Percentiles rank a stretch among this genome's conserved stretches.
phyloP scores from a whole-genome alignment of 2,888 invertebrate species.

The Aricia artaxerxes region DNA sequence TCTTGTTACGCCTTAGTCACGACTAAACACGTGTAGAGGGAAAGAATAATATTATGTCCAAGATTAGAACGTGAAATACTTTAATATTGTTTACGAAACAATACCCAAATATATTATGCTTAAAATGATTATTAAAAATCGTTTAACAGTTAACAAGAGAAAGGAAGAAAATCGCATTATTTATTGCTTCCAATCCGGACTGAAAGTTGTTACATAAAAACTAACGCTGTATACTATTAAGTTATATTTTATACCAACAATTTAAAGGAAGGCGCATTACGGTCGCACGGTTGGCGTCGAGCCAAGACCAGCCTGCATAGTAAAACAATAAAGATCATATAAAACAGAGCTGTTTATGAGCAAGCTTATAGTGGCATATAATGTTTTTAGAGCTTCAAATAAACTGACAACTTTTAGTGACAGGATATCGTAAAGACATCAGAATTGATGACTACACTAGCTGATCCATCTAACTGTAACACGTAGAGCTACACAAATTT shows the following conservation, averaged over 20 bases:
- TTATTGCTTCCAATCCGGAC: background rate
- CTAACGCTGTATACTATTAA: background rate
- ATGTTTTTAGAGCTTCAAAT: background rate
- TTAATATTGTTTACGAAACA: no score
- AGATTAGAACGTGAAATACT: no score
- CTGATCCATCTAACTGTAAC: background rate
- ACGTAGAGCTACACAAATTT: no score
- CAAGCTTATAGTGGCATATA: background rate
- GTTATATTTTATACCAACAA: constrained; percentile 9
- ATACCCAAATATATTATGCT: no score
- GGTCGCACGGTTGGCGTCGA: background rate
- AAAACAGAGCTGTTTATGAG: background rate
- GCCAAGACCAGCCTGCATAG: background rate
- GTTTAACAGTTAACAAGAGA: background rate
- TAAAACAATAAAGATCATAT: background rate
- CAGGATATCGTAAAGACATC: background rate
- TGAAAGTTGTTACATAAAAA: background rate
- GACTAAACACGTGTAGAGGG: no score
- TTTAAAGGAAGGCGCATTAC: background rate
- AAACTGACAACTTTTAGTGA: background rate
- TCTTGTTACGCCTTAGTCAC: no score
- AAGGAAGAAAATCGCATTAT: background rate
- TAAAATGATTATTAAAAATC: no score
- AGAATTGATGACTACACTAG: background rate
- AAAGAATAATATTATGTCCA: no score